Conservation (phyloP, 2,888 invertebrate species). For the Troides aeacus region DNA sequence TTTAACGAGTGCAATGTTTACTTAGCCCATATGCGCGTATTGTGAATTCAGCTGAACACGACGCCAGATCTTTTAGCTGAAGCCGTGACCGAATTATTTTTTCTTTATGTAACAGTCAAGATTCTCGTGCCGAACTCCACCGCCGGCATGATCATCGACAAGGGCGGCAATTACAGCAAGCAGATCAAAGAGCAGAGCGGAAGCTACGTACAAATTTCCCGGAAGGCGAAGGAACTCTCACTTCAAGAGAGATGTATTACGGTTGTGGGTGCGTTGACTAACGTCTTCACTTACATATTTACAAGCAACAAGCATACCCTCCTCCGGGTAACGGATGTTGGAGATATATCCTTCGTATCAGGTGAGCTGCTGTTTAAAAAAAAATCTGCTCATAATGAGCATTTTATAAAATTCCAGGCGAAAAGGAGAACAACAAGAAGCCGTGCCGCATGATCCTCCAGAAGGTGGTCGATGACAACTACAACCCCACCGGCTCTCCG, state of each 20-base stretch:
- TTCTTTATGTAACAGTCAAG: slow-evolving; percentile 80
- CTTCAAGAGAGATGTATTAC: slow-evolving; percentile 97
- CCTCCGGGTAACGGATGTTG: too few species aligned
- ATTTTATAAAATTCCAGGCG: slow-evolving; percentile 81
- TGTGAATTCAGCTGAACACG: slow-evolving; percentile 13
- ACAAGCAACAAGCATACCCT: too few species aligned
- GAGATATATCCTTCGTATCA: too few species aligned
- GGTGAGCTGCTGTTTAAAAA: too few species aligned
- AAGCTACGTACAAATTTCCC: slow-evolving; percentile 97
- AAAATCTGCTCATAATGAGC: too few species aligned
- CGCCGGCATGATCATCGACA: slow-evolving; percentile 98
- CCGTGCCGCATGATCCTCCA: slow-evolving; percentile 96
- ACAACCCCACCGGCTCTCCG: slow-evolving; percentile 97
- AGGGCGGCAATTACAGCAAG: slow-evolving; percentile 97
- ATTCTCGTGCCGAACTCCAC: slow-evolving; percentile 97
- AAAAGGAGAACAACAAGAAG: slow-evolving; percentile 93
- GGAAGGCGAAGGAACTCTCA: slow-evolving; percentile 96
- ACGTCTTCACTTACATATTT: too few species aligned
- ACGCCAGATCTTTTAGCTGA: slow-evolving; percentile 3
- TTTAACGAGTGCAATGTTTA: slow-evolving; percentile 23
- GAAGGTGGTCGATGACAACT: slow-evolving; percentile 98
- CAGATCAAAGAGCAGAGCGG: slow-evolving; percentile 97
- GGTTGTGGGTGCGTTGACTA: slow-evolving; percentile 84
- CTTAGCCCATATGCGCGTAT: slow-evolving; percentile 14
- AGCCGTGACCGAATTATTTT: not conserved